phyloP scores from a whole-genome alignment of 2,888 invertebrate species.

The Diadegma fenestrale region DNA sequence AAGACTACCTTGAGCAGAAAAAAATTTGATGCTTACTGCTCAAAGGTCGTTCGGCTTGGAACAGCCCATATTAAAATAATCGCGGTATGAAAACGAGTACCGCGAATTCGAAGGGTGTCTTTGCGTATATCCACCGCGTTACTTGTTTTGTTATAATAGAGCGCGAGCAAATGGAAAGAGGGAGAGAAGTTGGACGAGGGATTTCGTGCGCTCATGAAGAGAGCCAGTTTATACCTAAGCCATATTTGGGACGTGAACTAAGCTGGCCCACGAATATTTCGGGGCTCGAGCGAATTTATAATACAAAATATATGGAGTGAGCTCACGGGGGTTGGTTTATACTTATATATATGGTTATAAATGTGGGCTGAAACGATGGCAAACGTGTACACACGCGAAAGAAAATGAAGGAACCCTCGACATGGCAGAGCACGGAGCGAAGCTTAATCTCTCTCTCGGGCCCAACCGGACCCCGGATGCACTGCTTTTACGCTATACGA shows the following conservation, averaged over 20 bases:
- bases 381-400: conserved; percentile 55
- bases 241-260: conserved; percentile 69
- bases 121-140: conserved; percentile 54
- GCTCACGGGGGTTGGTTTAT: conserved; percentile 65
- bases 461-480: conserved; percentile 71
- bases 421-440: conserved; percentile 36
- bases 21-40: neutral
- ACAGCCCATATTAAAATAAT: conserved; percentile 49
- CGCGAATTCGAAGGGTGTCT: conserved; percentile 56
- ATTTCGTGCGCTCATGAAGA: conserved; percentile 46
- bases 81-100: conserved; percentile 59
- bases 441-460: conserved; percentile 66
- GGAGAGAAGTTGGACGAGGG: conserved; percentile 40
- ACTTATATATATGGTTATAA: conserved; percentile 25
- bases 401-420: conserved; percentile 57
- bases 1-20: neutral
- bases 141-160: conserved; percentile 57
- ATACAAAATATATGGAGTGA: conserved; percentile 77
- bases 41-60: neutral
- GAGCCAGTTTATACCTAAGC: conserved; percentile 72
- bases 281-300: conserved; percentile 79
- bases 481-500: conserved; percentile 40
- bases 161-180: conserved; percentile 5
- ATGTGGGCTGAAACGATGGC: conserved; percentile 15
- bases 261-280: conserved; percentile 80